Evolutionary conservation across 2,113 vertebrate genomes (phyloP).

Genomic region (Mionectes macconnelli): DNA sequence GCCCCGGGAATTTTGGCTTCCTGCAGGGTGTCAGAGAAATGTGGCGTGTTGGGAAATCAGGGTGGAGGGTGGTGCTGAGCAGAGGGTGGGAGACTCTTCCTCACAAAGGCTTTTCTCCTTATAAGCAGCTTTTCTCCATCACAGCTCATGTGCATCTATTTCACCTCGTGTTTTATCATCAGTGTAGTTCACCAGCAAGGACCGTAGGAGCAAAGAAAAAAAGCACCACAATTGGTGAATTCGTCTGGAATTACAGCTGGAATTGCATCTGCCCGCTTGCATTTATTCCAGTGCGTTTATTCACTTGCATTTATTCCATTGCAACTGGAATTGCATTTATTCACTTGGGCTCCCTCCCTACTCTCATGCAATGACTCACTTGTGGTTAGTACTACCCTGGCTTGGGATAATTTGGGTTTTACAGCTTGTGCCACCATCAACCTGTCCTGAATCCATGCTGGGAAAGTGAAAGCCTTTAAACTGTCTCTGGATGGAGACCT

Average conservation of each 20-base stretch:
- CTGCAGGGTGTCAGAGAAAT: accelerated
- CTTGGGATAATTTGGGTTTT: not conserved
- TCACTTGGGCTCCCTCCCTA: accelerated
- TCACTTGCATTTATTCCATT: not conserved
- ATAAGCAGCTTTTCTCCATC: not conserved
- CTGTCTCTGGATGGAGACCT: not conserved
- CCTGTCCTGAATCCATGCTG: not conserved
- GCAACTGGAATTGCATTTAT: not conserved
- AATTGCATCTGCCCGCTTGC: not conserved
- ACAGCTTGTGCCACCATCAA: not conserved
- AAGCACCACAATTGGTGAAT: accelerated
- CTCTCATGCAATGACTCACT: not conserved
- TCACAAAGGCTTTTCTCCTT: not conserved
- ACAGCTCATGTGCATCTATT: accelerated
- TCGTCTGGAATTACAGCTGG: not conserved
- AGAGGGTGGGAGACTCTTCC: not conserved
- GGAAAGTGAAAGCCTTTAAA: not conserved
- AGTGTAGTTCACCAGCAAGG: accelerated
- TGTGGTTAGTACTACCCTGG: accelerated
- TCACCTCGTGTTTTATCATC: accelerated
- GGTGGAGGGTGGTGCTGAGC: not conserved
- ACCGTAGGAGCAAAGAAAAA: not conserved
- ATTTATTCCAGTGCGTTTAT: not conserved
- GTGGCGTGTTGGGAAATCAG: not conserved
- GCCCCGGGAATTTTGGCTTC: not conserved